Conservation (phyloP, 1,140 invertebrate genomes). For the Aporrectodea caliginosa region DNA sequence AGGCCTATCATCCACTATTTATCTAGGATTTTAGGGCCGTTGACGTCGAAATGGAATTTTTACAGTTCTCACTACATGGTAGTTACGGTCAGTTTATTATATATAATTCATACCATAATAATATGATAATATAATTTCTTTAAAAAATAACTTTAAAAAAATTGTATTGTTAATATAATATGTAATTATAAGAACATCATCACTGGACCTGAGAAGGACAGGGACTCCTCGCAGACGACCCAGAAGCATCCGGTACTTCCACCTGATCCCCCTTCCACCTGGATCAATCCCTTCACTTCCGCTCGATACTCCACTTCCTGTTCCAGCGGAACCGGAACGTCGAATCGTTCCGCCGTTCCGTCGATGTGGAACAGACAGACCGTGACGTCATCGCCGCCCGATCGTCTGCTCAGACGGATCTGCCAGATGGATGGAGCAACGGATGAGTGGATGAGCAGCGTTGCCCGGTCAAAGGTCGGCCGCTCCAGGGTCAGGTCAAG, state of each 20-base stretch:
- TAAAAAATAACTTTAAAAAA: background rate
- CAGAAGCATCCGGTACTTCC: background rate
- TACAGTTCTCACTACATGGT: too few relatives aligned
- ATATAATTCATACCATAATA: background rate
- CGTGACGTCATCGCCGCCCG: too few relatives aligned
- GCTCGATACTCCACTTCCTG: background rate
- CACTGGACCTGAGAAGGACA: background rate
- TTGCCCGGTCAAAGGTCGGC: background rate
- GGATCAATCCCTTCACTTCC: background rate
- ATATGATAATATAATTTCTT: background rate
- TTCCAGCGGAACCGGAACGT: background rate
- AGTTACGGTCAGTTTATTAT: too few relatives aligned
- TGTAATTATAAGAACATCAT: background rate
- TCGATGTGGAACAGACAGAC: background rate
- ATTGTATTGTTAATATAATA: background rate
- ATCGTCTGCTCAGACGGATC: background rate
- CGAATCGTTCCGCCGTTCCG: background rate
- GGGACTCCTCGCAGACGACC: background rate
- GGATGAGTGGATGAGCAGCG: background rate
- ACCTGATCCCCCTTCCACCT: background rate
- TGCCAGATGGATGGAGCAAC: background rate
- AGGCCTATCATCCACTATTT: too few relatives aligned
- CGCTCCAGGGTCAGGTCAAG: background rate
- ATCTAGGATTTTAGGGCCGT: too few relatives aligned
- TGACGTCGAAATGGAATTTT: too few relatives aligned